Base-by-base conservation (phyloP, 2,888 invertebrate species). In the Nowickia ferox region DNA sequence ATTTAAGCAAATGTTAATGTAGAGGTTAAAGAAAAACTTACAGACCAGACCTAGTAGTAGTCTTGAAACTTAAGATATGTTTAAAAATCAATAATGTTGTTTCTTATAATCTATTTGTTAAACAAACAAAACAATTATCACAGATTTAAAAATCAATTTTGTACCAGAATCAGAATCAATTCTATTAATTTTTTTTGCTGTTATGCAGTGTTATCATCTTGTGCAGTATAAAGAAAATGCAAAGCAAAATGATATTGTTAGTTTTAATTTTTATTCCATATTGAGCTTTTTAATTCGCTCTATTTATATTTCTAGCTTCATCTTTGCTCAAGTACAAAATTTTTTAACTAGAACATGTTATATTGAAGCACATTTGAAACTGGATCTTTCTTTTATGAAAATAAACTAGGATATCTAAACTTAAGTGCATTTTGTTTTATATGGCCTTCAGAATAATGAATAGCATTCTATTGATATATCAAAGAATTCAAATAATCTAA, bases 291-390 rank as follows among this genome's bases (percentile, higher is more conserved):
- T 19, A n/a, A 19, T 57, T 4, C 55, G 51, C n/a, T 55, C 63
- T 38, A 9, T 66, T 76, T 53, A n/a, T 55, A 22, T 40, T 30
- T 44, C 17, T 57, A 44, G 44, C 22, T 65, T 66, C 13, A 55
- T 17, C 46, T 66, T 17, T 38, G 22, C 15, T 40, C 40, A 13
- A 65, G 17, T n/a, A 55, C 17, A 11, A 55, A 57, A 6, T 57
- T 10, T 17, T 15, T 66, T 57, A 76, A 55, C 55, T 17, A 65
- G 53, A 44, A 17, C 42, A 40, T 53, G 22, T 42, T 53, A 15
- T 42, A 53, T 40, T 53, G 38, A 4, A 19, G 30, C 30, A 13
- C n/a, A 22, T 22, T 53, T 42, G 2, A 63, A 53, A 53, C n/a
- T n/a, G 8, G 2, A 68, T 38, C 2, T 38, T 17, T 30, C 11